These are phyloP conservation scores for Therioaphis trifolii DNA, from an alignment of 2,888 invertebrate genomes.

Conservation along the genomic window DNA sequence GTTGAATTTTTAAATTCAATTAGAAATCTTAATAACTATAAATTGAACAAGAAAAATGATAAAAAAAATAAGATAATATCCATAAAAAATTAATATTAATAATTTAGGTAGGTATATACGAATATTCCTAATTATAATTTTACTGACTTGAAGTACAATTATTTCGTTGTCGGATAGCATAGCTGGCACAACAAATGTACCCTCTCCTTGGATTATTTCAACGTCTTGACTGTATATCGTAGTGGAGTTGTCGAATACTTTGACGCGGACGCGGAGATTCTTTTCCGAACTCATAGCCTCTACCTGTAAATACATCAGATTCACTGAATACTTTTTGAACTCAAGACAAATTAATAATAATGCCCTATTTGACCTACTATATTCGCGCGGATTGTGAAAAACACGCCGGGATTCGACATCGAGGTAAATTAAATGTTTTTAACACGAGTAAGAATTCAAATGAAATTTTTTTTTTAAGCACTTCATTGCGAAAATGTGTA, in stretches of 20 bases:
- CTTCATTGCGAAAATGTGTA: no score
- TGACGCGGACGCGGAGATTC: conserved; percentile 75
- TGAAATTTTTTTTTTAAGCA: no score
- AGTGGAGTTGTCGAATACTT: conserved; percentile 77
- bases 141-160: conserved; percentile 74
- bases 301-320: conserved; percentile 70
- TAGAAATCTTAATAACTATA: no score
- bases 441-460: no score
- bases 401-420: background rate
- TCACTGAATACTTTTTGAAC: background rate
- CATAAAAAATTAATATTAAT: no score
- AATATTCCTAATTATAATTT: conserved; percentile 67
- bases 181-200: conserved; percentile 76
- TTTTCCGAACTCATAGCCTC: conserved; percentile 79
- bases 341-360: background rate
- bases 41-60: no score
- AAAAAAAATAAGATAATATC: no score
- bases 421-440: background rate
- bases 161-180: conserved; percentile 77
- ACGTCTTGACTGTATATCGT: conserved; percentile 79
- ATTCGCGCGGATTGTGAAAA: background rate
- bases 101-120: no score
- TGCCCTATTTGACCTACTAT: background rate
- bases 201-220: conserved; percentile 77
- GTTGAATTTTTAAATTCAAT: no score